Percentiles rank a stretch among this genome's conserved stretches.
Evolutionary conservation across 2,113 vertebrate genomes (phyloP).

Genomic region (Syngnathus typhle): DNA sequence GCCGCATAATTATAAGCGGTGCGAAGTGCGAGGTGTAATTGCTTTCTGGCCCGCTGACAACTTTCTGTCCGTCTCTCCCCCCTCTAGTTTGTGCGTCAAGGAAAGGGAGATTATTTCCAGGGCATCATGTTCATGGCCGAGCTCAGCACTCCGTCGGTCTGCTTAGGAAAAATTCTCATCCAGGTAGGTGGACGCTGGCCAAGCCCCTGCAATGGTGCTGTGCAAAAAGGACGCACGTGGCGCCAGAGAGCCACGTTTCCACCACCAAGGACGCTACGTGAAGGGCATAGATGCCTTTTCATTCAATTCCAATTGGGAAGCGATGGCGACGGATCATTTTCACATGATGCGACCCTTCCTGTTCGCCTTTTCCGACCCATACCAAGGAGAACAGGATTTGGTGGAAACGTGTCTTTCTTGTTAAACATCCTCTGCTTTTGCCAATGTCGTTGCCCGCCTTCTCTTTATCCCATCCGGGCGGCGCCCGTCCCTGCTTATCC

Average conservation of each 20-base stretch:
- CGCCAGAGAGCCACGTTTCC: not conserved
- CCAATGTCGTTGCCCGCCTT: constrained; percentile 7
- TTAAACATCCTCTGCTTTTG: constrained; percentile 15
- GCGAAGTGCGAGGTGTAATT: constrained; percentile 1
- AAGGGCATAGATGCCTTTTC: not conserved
- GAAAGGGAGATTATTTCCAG: constrained; percentile 87
- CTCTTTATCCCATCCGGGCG: constrained; percentile 18
- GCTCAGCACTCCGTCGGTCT: constrained; percentile 90
- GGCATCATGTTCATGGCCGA: constrained; percentile 90
- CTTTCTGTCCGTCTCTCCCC: not conserved
- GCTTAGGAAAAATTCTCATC: constrained; percentile 89
- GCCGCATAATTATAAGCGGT: constrained; percentile 3
- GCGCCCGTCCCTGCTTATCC: constrained; percentile 28
- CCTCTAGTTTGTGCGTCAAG: constrained; percentile 81
- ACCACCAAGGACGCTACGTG: not conserved
- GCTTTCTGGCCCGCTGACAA: constrained; percentile 11
- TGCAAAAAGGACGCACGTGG: too few relatives aligned
- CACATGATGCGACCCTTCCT: too few relatives aligned
- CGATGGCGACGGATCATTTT: too few relatives aligned
- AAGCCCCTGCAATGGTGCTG: not conserved
- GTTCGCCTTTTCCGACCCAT: too few relatives aligned
- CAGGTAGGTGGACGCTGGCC: constrained; percentile 67
- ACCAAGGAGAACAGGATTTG: not conserved
- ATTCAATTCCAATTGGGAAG: too few relatives aligned
- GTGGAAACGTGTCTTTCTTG: not conserved